Evolutionary conservation across 2,113 vertebrate species (phyloP).

Genomic region (pig (Sus scrofa)): DNA sequence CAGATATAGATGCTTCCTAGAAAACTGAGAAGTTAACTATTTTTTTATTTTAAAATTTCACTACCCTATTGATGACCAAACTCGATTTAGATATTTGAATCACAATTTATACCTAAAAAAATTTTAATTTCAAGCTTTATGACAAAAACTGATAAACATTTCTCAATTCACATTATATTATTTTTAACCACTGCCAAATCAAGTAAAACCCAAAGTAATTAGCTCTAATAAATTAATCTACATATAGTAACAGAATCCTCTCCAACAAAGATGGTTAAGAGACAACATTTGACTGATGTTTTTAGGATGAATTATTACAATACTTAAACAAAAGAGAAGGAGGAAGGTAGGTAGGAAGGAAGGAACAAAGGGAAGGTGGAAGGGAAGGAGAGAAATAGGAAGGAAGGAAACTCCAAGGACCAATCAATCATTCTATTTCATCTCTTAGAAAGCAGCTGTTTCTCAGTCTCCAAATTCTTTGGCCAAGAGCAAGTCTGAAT

Average conservation of each 20-base stretch:
- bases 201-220: neutral
- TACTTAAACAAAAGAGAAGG: neutral
- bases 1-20: neutral
- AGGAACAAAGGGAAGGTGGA: neutral
- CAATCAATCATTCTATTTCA: neutral
- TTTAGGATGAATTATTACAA: slow-evolving; percentile 7
- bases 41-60: neutral
- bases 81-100: neutral
- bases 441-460: slow-evolving; percentile 27
- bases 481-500: slow-evolving; percentile 6
- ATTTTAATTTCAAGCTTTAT: neutral
- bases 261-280: neutral
- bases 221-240: slow-evolving; percentile 15
- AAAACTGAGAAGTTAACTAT: neutral
- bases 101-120: neutral
- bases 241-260: neutral
- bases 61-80: neutral
- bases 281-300: neutral
- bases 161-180: slow-evolving; percentile 21
- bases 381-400: neutral
- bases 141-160: slow-evolving; percentile 8
- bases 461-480: slow-evolving; percentile 53
- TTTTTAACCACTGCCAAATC: neutral
- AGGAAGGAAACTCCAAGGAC: neutral
- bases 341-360: neutral